Evolutionary conservation across 1,140 invertebrate genomes (phyloP), one percentile per base, ranked within the genome.

Genomic region (Archegozetes longisetosus): DNA sequence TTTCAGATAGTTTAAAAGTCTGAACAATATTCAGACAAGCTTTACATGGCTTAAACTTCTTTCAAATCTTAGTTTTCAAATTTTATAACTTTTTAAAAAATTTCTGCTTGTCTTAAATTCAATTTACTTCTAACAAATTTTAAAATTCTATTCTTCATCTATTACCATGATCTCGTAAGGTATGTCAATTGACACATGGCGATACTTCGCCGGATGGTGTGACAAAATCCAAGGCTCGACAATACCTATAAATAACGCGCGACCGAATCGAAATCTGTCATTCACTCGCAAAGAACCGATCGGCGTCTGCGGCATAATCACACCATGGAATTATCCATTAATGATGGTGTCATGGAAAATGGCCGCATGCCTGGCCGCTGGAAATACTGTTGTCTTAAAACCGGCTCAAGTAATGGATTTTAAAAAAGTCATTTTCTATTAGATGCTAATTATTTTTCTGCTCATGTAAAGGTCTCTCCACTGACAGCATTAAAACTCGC

Each of bases 401-500:
- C 80, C 80, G 53, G 79, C 80, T 23, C 76, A 80, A 77, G 85
- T 89, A 17, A 20, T 49, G 6, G 55, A 55, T 28, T 61, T 86
- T 83, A 72, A 55, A 55, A 13, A 22, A 12, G 12, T 53, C 12
- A n/a, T 53, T 53, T 53, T 22, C 14, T 53, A 53, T 12, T 23
- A 9, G 9, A 23, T 53, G 22, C 20, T 20, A 29, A 46, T n/a
- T 48, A 29, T 12, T 28, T 55, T 55, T 6, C 12, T 13, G 28
- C 23, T 55, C 17, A 9, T 48, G 3, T 48, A 12, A 20, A 57
- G 55, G 75, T 77, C 1, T 76, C 73, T 51, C 89, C 91, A 0
- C 72, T 96, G 14, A 94, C 91, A 0, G 90, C 91, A 0, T 71
- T 96, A 0, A 96, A 96, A 69, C 91, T 95, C 69, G 90, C 88